Evolutionary conservation across 1,140 invertebrate genomes (phyloP), one percentile per base, ranked within the genome.

Genomic region (Caenorhabditis brenneri): DNA sequence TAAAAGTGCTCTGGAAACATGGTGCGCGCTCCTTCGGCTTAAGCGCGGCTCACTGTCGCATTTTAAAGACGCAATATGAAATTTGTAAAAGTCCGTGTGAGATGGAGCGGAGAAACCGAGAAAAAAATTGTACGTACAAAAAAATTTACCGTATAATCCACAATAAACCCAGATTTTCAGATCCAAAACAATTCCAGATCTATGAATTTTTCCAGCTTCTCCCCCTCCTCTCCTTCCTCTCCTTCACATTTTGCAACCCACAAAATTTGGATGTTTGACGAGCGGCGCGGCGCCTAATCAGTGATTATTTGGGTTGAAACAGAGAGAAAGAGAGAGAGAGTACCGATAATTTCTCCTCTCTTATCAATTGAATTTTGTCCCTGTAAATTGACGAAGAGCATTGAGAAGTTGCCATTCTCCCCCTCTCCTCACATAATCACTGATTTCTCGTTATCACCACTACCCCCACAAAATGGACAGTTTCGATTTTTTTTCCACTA

Each of bases 391-490:
- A 42, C 5, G 27, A 27, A 58, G 24, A 58, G 53, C 53, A 58
- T n/a, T 58, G 51, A 49, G 29, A 82, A 65, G 53, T 81, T 58
- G 36, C 74, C 42, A 65, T 83, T 49, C 53, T 83, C 60, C 22
- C n/a, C n/a, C n/a, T n/a, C n/a, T 58, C 39, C n/a, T 29, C 27
- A 58, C 27, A 36, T 33, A 58, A 9, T 29, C 42, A 60, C 53
- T 81, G 60, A 81, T 81, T 33, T 5, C 12, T 39, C 33, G 19
- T 81, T 60, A 60, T 81, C 60, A 58, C 31, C 53, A 36, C 51
- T 31, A 22, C 51, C n/a, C n/a, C n/a, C n/a, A n/a, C n/a, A 6
- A 53, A 33, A 27, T 60, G 29, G 33, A 33, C 46, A 53, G 53
- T 33, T 58, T 33, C 19, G 31, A 42, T 60, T 53, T 51, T n/a